Base-by-base conservation (phyloP, 1,140 invertebrate genomes). In the Drosophila lacteicornis region DNA sequence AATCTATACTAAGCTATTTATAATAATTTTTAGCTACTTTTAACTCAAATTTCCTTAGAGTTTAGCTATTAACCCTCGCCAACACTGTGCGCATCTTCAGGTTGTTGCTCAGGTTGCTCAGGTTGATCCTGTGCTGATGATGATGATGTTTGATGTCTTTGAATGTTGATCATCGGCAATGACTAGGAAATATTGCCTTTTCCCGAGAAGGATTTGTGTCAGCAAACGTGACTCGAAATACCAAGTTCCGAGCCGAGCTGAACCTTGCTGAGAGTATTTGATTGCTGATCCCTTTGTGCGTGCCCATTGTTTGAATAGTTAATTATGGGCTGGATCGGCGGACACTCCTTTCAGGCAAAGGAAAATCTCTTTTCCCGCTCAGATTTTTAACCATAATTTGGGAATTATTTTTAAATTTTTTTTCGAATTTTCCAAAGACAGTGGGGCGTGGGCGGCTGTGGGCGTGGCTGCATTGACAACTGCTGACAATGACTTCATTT, bases 121-220 rank as follows among this genome's bases (percentile, higher is more conserved):
- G 70, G 77, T 61, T 80, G 55, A 36, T 56, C n/a, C 57, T 66
- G 30, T 53, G 79, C 58, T 82, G 78, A 62, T 80, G 69, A 55
- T 69, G 69, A 68, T 83, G 80, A 80, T 79, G 70, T 80, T 70
- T 59, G 80, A 61, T 56, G 53, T 56, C 36, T 56, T 56, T 56
- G 53, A 56, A 56, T 69, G 80, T 76, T 80, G 81, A 83, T 82
- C 67, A 66, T 78, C 56, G 77, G 63, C 79, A 69, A 90, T 88
- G 85, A 88, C 85, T 88, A 88, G 85, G 63, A 88, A 82, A 82
- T 88, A 88, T 88, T 84, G 85, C 85, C 85, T 88, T 88, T 55
- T 85, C 85, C 85, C 74, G 79, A 88, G 85, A 88, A 88, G 85
- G 85, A 88, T 88, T 88, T 88, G 81, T 88, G 85, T 90, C 85